These are phyloP conservation scores for Hydropotes inermis DNA, from an alignment of 2,113 vertebrate genomes.

Conservation along the genomic window DNA sequence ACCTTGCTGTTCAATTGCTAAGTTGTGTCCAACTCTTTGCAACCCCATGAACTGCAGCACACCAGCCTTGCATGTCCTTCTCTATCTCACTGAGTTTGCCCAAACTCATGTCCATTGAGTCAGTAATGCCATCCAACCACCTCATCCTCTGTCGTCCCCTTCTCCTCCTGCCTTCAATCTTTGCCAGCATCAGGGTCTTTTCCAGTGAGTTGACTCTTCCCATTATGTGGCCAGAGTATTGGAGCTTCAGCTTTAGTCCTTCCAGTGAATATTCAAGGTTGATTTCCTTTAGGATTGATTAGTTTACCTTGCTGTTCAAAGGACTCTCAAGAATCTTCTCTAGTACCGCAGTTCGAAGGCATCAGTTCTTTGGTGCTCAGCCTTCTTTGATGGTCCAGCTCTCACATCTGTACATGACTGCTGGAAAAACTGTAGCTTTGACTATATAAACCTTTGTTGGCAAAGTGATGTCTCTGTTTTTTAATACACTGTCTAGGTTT, in stretches of 20 bases:
- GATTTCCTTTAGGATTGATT: neutral
- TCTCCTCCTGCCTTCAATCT: neutral
- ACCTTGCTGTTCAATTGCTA: neutral
- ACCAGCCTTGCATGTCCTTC: neutral
- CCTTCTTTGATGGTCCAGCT: neutral
- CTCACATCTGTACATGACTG: neutral
- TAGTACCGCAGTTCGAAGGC: neutral
- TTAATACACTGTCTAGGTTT: neutral
- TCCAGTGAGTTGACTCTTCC: neutral
- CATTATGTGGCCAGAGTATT: neutral
- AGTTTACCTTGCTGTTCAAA: neutral
- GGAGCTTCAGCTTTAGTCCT: neutral
- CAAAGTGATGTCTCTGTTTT: neutral
- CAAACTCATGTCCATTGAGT: neutral
- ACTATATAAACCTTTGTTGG: neutral
- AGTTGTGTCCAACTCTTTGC: neutral
- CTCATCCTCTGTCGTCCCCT: neutral
- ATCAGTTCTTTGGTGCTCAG: neutral
- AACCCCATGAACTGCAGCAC: neutral
- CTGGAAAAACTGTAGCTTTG: neutral
- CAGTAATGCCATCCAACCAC: neutral
- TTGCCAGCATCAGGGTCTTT: neutral
- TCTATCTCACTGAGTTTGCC: neutral
- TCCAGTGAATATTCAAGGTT: neutral
- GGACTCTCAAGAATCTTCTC: neutral